Evolutionary conservation across 1,140 invertebrate species (phyloP).

Genomic region (Penaeus chinensis): DNA sequence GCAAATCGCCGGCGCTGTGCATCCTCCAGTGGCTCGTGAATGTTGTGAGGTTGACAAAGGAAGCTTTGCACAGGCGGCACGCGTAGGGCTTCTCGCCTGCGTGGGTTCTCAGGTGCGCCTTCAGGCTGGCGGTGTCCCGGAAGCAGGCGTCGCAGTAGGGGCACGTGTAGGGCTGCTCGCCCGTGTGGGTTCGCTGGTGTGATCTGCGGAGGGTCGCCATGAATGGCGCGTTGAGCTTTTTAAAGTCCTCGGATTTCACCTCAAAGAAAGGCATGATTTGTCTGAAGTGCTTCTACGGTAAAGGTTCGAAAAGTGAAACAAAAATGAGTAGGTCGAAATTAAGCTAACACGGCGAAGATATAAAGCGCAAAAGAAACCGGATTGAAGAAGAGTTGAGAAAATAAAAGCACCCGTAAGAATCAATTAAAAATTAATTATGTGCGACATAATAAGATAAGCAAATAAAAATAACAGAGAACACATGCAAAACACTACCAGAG

Average conservation of each 20-base stretch:
- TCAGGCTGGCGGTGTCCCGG: not conserved
- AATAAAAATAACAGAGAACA: not conserved
- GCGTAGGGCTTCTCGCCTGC: not conserved
- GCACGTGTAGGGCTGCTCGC: not conserved
- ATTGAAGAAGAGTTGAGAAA: no score
- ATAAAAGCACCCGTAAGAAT: not conserved
- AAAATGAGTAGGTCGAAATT: no score
- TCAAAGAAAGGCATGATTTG: no score
- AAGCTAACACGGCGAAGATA: no score
- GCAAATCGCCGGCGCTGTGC: not conserved
- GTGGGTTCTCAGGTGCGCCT: slow-evolving; percentile 11
- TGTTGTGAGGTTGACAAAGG: slow-evolving; percentile 1
- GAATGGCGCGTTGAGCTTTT: not conserved
- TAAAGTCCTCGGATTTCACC: no score
- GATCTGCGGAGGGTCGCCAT: not conserved
- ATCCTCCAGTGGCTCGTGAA: not conserved
- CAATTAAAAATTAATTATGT: not conserved
- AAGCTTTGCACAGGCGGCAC: not conserved
- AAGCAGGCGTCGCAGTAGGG: not conserved
- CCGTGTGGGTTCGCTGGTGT: not conserved
- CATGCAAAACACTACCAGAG: not conserved
- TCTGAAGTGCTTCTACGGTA: no score
- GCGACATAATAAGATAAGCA: not conserved
- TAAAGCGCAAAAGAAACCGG: no score
- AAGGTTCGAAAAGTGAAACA: no score